Base-by-base conservation (phyloP, 92 coral and sea anemone species). In the Scolanthus callimorphus region DNA sequence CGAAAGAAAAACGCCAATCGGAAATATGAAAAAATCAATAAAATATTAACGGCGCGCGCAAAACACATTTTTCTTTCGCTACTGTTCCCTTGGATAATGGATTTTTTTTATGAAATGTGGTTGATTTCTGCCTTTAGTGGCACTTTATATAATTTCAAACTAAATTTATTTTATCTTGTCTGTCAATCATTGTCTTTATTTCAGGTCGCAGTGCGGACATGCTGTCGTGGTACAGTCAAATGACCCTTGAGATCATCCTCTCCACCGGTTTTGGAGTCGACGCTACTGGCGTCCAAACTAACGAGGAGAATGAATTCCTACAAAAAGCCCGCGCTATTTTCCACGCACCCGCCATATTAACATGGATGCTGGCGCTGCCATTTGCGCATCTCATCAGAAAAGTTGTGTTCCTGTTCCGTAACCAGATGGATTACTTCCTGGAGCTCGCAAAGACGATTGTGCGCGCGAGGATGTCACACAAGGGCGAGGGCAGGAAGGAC, bases 201-300 rank as follows among this genome's bases (percentile, higher is more conserved):
- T 2, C 63, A 79, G 85, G 70, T 1, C 26, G 39, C 44, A 79
- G 85, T 45, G 63, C 71, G 19, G 60, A 84, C 49, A 69, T 80
- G 22, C 45, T 63, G 37, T 69, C 77, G 34, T 84, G 91, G 91
- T 84, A 63, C 77, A 77, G 81, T 15, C 64, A 59, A 29, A 51
- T 84, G 75, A 74, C 91, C 3, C 58, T 80, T 4, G 91, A 84
- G 44, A 67, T 73, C 37, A 73, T 84, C 37, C 59, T 84, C 10
- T 60, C 85, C 17, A 67, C 82, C 26, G 80, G 68, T 20, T 79
- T 84, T 73, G 86, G 91, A 11, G 39, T 79, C 47, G 51, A 70
- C 21, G 70, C 91, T 4, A 74, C 74, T 17, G n/a, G n/a, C n/a
- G 77, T 79, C 2, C 91, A 84, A 46, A 84, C 75, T 3, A 72